Evolutionary conservation across 2,888 invertebrate species (phyloP), one percentile per base, ranked within the genome.

Genomic region (Anaspis maculata): DNA sequence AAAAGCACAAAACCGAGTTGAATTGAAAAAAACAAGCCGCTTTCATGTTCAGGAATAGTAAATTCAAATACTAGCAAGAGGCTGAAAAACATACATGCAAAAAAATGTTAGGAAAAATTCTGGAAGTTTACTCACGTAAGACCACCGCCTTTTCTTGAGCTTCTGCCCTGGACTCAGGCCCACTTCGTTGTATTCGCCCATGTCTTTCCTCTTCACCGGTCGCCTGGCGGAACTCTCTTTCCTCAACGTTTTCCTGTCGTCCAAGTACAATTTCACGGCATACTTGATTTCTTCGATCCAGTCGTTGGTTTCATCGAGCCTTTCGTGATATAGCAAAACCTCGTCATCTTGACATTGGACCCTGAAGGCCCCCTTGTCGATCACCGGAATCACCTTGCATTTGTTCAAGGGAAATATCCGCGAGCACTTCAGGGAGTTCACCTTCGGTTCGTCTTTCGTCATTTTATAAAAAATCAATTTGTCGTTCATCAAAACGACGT

Each of bases 401-500:
- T 83, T 82, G 37, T 76, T 76, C 4, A 85, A 61, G 0, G 84
- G 83, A 34, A 83, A 69, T 25, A 82, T 74, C 52, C 77, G 76
- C 39, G 74, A 73, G 45, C 81, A 78, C 47, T 73, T 73, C 3
- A 82, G 53, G 0, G 76, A 74, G 49, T 33, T 33, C 7, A 74
- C 69, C 15, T 72, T 70, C 2, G 70, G 66, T 1, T 74, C 68
- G 29, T 73, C 69, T 10, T 73, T 72, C 32, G 70, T 62, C 30
- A 36, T 27, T 64, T 83, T 84, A 51, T 81, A 83, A 52, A 82
- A 83, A 58, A 86, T 68, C 25, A 86, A 67, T 48, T 81, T 77
- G 52, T 86, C 86, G 10, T 74, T 81, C 64, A 83, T 74, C 10
- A 85, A 67, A 42, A 83, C 72, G 41, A 83, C 77, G 55, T 81